Conservation (phyloP, 2,797 vertebrate species). For the Neopelma chrysocephalum region DNA sequence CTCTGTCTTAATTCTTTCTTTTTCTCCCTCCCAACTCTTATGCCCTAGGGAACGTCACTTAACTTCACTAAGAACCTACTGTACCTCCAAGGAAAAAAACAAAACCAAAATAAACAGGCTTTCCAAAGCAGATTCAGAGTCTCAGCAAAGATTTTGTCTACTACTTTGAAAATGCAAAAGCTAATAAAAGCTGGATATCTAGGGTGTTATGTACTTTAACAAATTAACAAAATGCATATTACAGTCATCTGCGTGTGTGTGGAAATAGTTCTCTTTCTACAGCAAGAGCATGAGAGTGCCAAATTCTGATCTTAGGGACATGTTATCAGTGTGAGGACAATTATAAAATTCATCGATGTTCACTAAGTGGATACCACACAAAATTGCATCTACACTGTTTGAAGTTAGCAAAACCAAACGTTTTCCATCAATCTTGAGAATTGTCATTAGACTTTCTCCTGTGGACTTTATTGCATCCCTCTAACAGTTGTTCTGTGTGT, state of each 20-base stretch:
- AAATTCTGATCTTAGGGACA: neutral
- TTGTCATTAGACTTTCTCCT: neutral
- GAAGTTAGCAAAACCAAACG: neutral
- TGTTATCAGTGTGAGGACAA: rapidly evolving
- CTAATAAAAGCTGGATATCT: neutral
- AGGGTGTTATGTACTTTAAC: neutral
- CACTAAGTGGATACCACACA: too few relatives aligned
- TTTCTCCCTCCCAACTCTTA: neutral
- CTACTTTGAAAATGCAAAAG: neutral
- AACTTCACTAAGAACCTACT: neutral
- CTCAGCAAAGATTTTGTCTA: neutral
- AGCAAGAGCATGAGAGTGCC: neutral
- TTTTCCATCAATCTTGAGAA: neutral
- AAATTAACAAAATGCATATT: neutral
- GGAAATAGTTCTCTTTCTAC: neutral
- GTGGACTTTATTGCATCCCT: neutral
- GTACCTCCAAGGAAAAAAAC: neutral
- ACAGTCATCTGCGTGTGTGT: neutral
- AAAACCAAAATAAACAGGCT: neutral
- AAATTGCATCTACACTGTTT: neutral
- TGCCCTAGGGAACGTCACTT: neutral
- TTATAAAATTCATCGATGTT: neutral
- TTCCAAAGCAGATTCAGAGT: neutral
- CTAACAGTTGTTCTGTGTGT: neutral
- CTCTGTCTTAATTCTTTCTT: neutral